A percentile compares a stretch with the other conserved stretches of the same genome.
These are phyloP conservation scores for Chaetorhynchus papuensis DNA, from an alignment of 2,113 vertebrate genomes.

Conservation along the genomic window DNA sequence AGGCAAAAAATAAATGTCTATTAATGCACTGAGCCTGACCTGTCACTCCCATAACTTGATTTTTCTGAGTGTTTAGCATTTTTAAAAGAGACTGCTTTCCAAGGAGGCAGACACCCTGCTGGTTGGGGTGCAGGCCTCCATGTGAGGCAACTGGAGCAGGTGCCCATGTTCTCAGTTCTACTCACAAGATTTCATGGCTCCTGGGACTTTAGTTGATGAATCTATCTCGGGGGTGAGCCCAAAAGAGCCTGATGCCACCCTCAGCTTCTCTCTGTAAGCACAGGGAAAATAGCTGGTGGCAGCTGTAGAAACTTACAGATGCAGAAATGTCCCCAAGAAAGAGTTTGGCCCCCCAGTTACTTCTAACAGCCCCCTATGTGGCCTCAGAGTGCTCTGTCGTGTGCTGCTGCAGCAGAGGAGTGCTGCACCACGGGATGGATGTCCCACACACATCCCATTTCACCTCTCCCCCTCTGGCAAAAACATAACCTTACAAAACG, in stretches of 20 bases:
- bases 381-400: background rate
- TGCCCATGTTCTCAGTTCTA: background rate
- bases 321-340: background rate
- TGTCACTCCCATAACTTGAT: background rate
- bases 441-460: background rate
- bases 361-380: rapidly evolving
- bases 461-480: background rate
- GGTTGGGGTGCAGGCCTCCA: background rate
- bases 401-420: background rate
- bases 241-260: background rate
- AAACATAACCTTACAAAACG: background rate
- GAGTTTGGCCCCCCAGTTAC: background rate
- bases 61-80: background rate
- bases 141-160: background rate
- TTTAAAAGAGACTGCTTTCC: background rate
- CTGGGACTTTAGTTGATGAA: background rate
- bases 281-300: background rate
- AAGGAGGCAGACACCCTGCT: background rate
- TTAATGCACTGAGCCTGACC: background rate
- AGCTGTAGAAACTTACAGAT: background rate
- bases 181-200: background rate
- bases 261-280: background rate
- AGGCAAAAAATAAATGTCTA: background rate
- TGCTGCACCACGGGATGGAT: background rate
- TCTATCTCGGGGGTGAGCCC: rapidly evolving